Conservation (phyloP, 1,140 invertebrate species). For the Trichonephila clavata region DNA sequence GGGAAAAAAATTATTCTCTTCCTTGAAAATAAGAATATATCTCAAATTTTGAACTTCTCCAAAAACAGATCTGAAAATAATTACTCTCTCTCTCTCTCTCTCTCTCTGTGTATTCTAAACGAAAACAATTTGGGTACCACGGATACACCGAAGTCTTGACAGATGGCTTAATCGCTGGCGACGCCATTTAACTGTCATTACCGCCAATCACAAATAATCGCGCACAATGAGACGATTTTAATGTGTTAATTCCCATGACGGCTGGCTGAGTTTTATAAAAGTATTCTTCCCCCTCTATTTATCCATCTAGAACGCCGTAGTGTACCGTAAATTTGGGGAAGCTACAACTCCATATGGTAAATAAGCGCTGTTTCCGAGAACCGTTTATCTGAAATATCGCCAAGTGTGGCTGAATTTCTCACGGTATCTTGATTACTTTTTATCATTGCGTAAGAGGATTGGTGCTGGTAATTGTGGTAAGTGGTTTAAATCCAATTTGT, state of each 20-base stretch:
- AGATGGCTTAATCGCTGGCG: neutral
- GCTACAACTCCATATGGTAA: conserved; percentile 39
- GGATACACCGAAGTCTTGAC: neutral
- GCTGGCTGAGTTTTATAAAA: neutral
- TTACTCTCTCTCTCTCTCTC: too few relatives aligned
- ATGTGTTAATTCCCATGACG: conserved; percentile 63
- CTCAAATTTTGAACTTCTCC: too few relatives aligned
- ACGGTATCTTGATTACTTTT: neutral
- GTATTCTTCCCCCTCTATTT: neutral
- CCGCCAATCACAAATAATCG: neutral
- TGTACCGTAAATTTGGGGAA: neutral
- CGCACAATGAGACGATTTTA: conserved; percentile 35
- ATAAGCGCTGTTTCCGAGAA: neutral
- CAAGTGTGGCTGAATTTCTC: neutral
- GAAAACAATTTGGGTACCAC: neutral
- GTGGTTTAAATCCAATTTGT: neutral
- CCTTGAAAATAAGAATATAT: too few relatives aligned
- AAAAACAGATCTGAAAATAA: too few relatives aligned
- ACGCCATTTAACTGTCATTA: neutral
- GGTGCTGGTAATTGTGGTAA: neutral
- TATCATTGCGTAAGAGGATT: neutral
- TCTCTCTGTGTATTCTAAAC: too few relatives aligned
- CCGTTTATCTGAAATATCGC: neutral
- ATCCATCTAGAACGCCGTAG: neutral
- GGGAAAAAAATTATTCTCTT: too few relatives aligned